Base-by-base conservation (phyloP, 2,113 vertebrate species). In the Podarcis cretensis region DNA sequence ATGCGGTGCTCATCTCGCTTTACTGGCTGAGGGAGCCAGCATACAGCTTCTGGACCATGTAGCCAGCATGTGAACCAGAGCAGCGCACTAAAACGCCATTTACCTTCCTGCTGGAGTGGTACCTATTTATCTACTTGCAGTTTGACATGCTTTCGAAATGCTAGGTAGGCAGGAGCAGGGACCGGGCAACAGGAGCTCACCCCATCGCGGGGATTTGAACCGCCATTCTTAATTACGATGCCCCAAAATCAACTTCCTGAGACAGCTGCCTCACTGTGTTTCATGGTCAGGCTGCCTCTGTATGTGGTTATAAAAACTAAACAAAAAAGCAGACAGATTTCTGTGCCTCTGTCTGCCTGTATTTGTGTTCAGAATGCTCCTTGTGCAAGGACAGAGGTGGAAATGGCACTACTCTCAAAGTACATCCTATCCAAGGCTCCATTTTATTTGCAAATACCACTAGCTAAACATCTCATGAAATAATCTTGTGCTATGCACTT, bases 381-480 rank as follows among this genome's bases (percentile, higher is more conserved):
- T 21, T 66, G 6, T 37, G 40, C 20, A 57, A 14, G 48, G 23
- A 59, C 20, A 75, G 12, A 48, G 10, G 13, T 30, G 0, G 21
- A 16, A 21, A 3, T 43, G 30, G 23, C 32, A 12, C 71, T 65
- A 59, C 69, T n/a, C 18, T 83, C 43, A 66, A 68, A 35, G 87
- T 43, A 37, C 35, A 63, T 59, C 78, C 18, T 40, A 63, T 73
- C 13, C 37, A 40, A 71, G 25, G 21, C 35, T 30, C 69, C 43
- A n/a, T 40, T 21, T 23, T 69, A 1, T 8, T 59, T 84, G 86
- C 79, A 30, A 32, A 8, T 6, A 54, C 48, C 48, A 54, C 48
- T 54, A 59, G 66, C 43, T 89, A 87, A 87, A 4, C 89, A 71
- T 84, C 79, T 87, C 85, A 87, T 89, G 94, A 90, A 87, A 89